These are phyloP conservation scores for Oncopodura yosiiana DNA, from an alignment of 1,140 invertebrate genomes.

Conservation along the genomic window DNA sequence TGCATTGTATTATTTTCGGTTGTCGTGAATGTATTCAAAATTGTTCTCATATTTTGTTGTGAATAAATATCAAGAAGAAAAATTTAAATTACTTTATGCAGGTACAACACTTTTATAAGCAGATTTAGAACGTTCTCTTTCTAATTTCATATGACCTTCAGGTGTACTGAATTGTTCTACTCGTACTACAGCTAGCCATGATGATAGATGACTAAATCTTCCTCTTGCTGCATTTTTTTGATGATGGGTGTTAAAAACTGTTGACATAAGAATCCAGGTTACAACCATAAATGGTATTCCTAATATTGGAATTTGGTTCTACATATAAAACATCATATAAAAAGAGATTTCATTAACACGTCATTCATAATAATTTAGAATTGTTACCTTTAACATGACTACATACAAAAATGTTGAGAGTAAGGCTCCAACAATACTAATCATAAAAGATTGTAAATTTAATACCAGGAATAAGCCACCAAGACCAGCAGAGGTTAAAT, in stretches of 20 bases:
- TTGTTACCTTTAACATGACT: slow-evolving; percentile 8
- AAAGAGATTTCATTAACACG: slow-evolving; percentile 5
- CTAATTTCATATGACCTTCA: slow-evolving; percentile 10
- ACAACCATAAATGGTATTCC: slow-evolving; percentile 26
- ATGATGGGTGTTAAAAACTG: neutral
- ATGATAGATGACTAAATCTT: neutral
- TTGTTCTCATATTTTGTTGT: too few species aligned
- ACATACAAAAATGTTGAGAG: slow-evolving; percentile 8
- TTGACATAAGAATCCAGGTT: slow-evolving; percentile 21
- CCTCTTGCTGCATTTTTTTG: neutral
- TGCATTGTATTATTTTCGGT: too few species aligned
- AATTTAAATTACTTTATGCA: too few species aligned
- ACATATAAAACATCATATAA: neutral
- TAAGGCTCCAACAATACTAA: slow-evolving; percentile 13
- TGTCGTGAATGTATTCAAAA: too few species aligned
- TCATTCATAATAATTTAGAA: neutral
- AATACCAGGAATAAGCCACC: slow-evolving; percentile 23
- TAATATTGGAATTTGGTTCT: slow-evolving; percentile 14
- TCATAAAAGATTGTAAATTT: slow-evolving; percentile 10
- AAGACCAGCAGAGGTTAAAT: slow-evolving; percentile 17
- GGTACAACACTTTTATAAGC: too few species aligned
- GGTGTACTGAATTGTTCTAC: slow-evolving; percentile 5
- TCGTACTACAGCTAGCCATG: neutral
- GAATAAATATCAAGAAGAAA: too few species aligned
- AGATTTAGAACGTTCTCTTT: too few species aligned